Conservation (phyloP, 2,113 vertebrate genomes). For the Engraulis encrasicolus region DNA sequence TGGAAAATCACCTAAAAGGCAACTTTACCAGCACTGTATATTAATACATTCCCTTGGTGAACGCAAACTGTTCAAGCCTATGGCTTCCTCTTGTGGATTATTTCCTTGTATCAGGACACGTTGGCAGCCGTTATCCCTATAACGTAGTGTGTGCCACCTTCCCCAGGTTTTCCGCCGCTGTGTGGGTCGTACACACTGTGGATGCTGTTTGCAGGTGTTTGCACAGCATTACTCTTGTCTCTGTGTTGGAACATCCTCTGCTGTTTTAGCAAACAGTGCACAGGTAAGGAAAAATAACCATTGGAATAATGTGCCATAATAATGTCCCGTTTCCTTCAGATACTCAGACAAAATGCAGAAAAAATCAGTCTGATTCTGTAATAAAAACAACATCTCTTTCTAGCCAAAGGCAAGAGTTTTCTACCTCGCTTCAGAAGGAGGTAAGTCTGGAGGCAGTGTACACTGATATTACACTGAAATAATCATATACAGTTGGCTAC, state of each 20-base stretch:
- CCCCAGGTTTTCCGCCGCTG: background rate
- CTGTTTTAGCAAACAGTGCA: constrained; percentile 50
- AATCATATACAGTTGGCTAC: background rate
- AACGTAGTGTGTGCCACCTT: background rate
- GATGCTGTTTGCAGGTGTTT: background rate
- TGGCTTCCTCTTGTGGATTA: too few relatives aligned
- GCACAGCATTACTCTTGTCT: constrained; percentile 54
- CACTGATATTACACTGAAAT: background rate
- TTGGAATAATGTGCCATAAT: too few relatives aligned
- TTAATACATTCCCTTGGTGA: too few relatives aligned
- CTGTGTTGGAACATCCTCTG: constrained; percentile 62
- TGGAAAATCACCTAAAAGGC: too few relatives aligned
- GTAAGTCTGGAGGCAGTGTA: constrained; percentile 45
- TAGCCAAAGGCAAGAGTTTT: constrained; percentile 45
- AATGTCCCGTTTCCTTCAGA: background rate
- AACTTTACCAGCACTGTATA: too few relatives aligned
- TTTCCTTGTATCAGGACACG: too few relatives aligned
- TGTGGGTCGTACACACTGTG: rapidly evolving
- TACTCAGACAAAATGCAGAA: background rate
- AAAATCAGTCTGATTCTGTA: background rate
- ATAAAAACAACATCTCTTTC: background rate
- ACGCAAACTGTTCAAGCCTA: too few relatives aligned
- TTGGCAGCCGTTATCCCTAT: too few relatives aligned
- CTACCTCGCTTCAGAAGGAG: constrained; percentile 49
- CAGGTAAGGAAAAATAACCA: constrained; percentile 58